Evolutionary conservation across 2,113 vertebrate species (phyloP).

Genomic region (Holacanthus passer): DNA sequence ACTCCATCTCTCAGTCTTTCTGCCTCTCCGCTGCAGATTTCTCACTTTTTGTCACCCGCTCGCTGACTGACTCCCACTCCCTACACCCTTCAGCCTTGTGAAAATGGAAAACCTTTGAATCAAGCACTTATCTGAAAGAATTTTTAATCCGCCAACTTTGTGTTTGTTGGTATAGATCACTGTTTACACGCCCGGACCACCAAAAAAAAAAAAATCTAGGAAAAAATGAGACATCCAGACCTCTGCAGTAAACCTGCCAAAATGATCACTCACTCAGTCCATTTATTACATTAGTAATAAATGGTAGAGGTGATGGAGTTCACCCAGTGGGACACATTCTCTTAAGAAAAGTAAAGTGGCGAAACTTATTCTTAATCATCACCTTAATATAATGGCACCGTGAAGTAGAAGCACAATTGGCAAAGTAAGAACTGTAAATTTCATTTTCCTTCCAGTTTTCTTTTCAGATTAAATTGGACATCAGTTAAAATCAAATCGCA

Average conservation of each 20-base stretch:
- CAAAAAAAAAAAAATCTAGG: constrained; percentile 5
- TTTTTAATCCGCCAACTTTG: constrained; percentile 43
- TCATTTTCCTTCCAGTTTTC: background rate
- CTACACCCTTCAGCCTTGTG: constrained; percentile 31
- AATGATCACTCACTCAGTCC: background rate
- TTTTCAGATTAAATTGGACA: background rate
- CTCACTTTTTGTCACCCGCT: constrained; percentile 49
- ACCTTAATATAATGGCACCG: no score
- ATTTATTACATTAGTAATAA: constrained; percentile 29
- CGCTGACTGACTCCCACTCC: constrained; percentile 29
- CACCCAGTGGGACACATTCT: background rate
- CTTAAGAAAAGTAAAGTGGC: background rate
- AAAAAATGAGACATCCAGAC: constrained; percentile 2
- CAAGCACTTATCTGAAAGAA: constrained; percentile 34
- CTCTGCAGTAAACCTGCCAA: constrained; percentile 4
- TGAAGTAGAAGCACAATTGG: no score
- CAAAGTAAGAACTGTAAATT: background rate
- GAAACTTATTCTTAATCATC: background rate
- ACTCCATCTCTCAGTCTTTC: constrained; percentile 47
- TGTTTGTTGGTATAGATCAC: constrained; percentile 35
- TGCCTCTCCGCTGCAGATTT: constrained; percentile 38
- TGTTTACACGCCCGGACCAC: constrained; percentile 11
- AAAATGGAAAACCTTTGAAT: constrained; percentile 63
- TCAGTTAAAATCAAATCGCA: background rate
- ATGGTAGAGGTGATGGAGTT: constrained; percentile 16